phyloP scores from a whole-genome alignment of 92 coral and sea anemone genomes.

The Muricea muricata region DNA sequence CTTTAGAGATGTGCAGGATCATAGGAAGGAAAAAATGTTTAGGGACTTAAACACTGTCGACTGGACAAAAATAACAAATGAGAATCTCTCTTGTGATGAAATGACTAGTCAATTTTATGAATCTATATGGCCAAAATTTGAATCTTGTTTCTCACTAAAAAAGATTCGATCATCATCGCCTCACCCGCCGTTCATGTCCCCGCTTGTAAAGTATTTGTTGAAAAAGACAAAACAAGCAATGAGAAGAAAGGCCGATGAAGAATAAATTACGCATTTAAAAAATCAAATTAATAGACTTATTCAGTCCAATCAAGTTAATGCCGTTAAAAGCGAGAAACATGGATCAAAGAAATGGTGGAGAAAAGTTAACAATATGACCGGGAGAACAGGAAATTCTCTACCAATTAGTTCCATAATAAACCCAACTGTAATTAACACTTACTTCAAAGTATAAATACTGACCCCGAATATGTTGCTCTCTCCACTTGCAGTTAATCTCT shows the following conservation, averaged over 20 bases:
- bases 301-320: constrained; percentile 43
- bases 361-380: constrained; percentile 60
- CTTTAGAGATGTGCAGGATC: background rate
- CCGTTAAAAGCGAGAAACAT: constrained; percentile 44
- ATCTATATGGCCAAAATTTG: constrained; percentile 33
- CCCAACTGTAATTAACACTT: background rate
- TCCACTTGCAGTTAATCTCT: constrained; percentile 22
- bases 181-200: constrained; percentile 49
- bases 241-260: background rate
- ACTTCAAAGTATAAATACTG: background rate
- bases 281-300: constrained; percentile 47
- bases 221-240: constrained; percentile 16
- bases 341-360: constrained; percentile 63
- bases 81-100: background rate
- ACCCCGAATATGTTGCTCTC: background rate
- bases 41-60: background rate
- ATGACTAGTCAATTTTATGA: constrained; percentile 25
- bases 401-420: background rate
- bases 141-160: constrained; percentile 39
- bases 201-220: constrained; percentile 63
- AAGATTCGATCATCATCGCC: constrained; percentile 26
- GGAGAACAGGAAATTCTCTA: constrained; percentile 22
- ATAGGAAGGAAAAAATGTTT: background rate
- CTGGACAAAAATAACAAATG: constrained; percentile 40
- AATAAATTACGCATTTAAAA: constrained; percentile 11